These are phyloP conservation scores for Heliconius himera DNA, from an alignment of 1,140 invertebrate genomes.

Conservation along the genomic window DNA sequence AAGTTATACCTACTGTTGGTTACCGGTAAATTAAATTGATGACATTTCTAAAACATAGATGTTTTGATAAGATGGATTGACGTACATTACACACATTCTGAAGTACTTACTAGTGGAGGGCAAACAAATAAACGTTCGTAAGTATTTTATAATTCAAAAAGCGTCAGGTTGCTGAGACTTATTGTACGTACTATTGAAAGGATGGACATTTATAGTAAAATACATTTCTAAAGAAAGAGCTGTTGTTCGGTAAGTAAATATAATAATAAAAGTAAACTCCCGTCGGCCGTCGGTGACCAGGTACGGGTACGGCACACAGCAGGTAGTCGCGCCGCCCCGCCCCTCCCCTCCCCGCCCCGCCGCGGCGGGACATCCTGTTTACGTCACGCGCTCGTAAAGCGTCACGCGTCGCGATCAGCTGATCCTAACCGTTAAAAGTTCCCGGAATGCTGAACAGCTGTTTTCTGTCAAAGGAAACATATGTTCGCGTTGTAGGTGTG, in stretches of 20 bases:
- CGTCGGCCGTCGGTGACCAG: not conserved
- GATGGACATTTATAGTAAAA: too few relatives aligned
- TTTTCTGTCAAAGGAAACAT: constrained; percentile 64
- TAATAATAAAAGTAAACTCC: not conserved
- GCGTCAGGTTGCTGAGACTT: not conserved
- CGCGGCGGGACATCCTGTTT: constrained; percentile 40
- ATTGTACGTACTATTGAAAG: not conserved
- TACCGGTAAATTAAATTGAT: too few relatives aligned
- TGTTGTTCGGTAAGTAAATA: not conserved
- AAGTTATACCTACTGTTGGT: too few relatives aligned
- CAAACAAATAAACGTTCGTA: not conserved
- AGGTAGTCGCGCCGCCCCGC: constrained; percentile 28
- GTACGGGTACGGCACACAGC: not conserved
- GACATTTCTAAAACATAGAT: too few relatives aligned
- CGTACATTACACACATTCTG: too few relatives aligned
- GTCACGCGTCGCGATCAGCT: constrained; percentile 38
- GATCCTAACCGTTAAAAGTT: constrained; percentile 49
- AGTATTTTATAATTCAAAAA: not conserved
- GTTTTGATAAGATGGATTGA: too few relatives aligned
- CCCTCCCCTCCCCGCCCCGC: constrained; percentile 9
- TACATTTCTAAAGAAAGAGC: not conserved
- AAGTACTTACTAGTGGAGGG: not conserved
- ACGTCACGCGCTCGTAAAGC: constrained; percentile 38
- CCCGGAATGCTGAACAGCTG: constrained; percentile 54
- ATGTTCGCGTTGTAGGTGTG: constrained; percentile 48